Percentiles rank a stretch among this genome's conserved stretches.
Evolutionary conservation across 2,888 invertebrate genomes (phyloP).

Genomic region (Formica aserva): DNA sequence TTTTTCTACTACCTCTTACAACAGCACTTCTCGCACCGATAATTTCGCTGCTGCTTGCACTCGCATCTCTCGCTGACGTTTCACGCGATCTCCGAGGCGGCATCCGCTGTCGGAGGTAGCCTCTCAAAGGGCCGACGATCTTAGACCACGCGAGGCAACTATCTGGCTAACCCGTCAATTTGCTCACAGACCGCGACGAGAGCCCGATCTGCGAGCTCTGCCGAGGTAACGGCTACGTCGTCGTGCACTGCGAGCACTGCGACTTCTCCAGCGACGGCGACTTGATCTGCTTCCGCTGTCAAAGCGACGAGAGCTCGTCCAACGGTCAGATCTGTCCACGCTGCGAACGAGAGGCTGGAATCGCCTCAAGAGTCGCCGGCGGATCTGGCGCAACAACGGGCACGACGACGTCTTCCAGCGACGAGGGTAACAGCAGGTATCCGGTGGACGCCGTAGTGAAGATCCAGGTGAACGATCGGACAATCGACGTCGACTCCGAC

Average conservation of each 20-base stretch:
- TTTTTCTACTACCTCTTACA: background rate
- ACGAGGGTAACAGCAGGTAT: constrained; percentile 74
- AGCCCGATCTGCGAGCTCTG: constrained; percentile 69
- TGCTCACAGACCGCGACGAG: constrained; percentile 60
- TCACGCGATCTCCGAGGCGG: constrained; percentile 19
- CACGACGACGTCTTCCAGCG: constrained; percentile 74
- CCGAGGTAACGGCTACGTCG: constrained; percentile 62
- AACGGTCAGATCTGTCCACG: constrained; percentile 74
- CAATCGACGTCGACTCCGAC: constrained; percentile 80
- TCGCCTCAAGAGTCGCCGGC: constrained; percentile 45
- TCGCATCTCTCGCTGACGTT: constrained; percentile 32
- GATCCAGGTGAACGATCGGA: constrained; percentile 80
- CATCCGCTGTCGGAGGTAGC: constrained; percentile 16
- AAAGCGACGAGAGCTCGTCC: constrained; percentile 77
- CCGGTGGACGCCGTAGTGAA: constrained; percentile 81
- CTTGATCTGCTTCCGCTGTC: constrained; percentile 83
- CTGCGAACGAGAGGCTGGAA: constrained; percentile 75
- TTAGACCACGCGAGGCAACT: constrained; percentile 16
- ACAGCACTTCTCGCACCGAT: background rate
- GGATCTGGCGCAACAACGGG: constrained; percentile 61
- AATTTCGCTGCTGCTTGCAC: constrained; percentile 1
- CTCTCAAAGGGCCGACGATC: constrained; percentile 6
- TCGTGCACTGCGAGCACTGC: constrained; percentile 77
- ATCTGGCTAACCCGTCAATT: constrained; percentile 26
- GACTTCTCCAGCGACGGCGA: constrained; percentile 80